Percentiles rank a stretch among this genome's conserved stretches.
Evolutionary conservation across 2,113 vertebrate genomes (phyloP).

Genomic region (Crotalus horridus): DNA sequence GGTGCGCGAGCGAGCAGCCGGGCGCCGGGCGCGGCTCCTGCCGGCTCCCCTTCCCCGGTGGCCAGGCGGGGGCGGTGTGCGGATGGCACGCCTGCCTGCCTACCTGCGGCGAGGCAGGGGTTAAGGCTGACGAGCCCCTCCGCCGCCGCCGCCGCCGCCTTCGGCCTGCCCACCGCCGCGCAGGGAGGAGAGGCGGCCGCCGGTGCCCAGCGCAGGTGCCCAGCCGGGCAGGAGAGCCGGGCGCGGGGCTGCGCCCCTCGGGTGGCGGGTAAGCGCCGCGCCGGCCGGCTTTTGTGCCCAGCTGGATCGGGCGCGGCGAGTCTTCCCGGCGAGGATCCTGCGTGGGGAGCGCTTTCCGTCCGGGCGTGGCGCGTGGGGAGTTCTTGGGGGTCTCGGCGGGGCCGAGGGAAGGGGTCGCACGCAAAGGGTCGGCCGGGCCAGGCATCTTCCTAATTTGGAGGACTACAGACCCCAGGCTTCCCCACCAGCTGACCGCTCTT

Average conservation of each 20-base stretch:
- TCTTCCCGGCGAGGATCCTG: neutral
- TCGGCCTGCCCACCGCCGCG: neutral
- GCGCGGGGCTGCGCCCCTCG: no score
- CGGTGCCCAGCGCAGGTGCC: no score
- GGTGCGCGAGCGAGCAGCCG: neutral
- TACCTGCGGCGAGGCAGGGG: neutral
- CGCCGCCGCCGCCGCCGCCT: neutral
- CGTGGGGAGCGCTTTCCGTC: neutral
- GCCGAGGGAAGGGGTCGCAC: no score
- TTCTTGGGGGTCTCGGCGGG: no score
- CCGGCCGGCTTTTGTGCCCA: neutral
- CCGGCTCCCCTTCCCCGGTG: neutral
- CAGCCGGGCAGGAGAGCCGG: neutral
- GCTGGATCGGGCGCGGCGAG: neutral
- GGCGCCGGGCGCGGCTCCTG: neutral
- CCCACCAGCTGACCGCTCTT: no score
- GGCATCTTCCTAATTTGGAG: no score
- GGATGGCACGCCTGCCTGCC: neutral
- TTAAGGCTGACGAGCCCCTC: neutral
- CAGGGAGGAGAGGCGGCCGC: neutral
- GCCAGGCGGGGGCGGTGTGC: neutral
- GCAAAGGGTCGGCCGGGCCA: no score
- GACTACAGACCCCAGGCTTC: no score
- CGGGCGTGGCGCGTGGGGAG: neutral
- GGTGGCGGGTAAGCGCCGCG: neutral